Evolutionary conservation across 2,113 vertebrate genomes (phyloP), one percentile per base, ranked within the genome.

Genomic region (Oophaga pumilio): DNA sequence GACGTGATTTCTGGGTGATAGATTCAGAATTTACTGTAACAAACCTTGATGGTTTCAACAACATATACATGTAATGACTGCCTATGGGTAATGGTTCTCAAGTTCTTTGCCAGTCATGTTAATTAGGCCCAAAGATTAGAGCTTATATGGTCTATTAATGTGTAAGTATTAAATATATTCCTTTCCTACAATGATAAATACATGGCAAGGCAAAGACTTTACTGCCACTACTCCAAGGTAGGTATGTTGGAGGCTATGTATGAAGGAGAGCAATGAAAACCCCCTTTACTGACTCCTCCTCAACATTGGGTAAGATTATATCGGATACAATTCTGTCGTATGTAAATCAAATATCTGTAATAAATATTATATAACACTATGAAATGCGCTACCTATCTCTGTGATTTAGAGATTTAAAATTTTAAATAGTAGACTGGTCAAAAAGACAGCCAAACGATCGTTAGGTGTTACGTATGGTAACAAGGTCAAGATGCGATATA

Each of bases 1-100:
- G 77, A 87, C 85, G 73, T 81, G 26, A 68, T 80, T 64, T 69
- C 52, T 82, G 33, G 81, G 60, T 53, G 15, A 53, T 69, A 50
- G 66, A 26, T 69, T 82, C 28, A 82, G 60, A 66, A 53, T 68
- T 52, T 50, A 18, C 50, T 83, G 3, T 13, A 5, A 28, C 26
- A 80, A 80, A 60, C 33, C n/a, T 79, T 59, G 26, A 59, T 80
- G 56, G 24, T 80, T 57, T 57, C 50, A 77, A 53, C 20, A 26
- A 53, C 13, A 26, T n/a, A 8, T 20, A 76, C 8, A 18, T 22
- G 22, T 13, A 28, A 28, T 74, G 71, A 74, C 71, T 60, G 8
- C 52, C 26, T 20, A 80, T 11, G 13, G 43, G 50, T 68, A 53
- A 66, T 69, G 64, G 43, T 64, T 26, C 18, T 17, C 49, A 52